Evolutionary conservation across 2,888 invertebrate genomes (phyloP).

Genomic region (Rhimphoctona megacephalus): DNA sequence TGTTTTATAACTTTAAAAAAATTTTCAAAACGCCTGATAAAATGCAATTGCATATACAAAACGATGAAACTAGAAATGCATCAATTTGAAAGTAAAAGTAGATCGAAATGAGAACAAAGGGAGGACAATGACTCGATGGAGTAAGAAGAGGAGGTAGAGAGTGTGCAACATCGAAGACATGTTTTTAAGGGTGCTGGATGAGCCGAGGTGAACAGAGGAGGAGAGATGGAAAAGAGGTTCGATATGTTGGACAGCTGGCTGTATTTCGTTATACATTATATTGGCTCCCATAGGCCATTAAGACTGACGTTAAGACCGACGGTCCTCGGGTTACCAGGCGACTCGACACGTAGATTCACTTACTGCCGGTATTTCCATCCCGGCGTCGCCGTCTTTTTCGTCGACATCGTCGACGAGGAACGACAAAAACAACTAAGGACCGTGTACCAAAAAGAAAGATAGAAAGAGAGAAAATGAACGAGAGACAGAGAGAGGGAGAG

Average conservation of each 20-base stretch:
- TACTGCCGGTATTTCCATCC: slow-evolving; percentile 73
- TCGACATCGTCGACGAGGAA: slow-evolving; percentile 47
- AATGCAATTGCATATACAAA: not conserved
- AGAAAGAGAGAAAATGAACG: not conserved
- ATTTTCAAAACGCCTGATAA: not conserved
- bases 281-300: slow-evolving; percentile 78
- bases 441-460: slow-evolving; percentile 23
- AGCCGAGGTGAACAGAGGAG: slow-evolving; percentile 19
- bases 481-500: not conserved
- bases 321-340: slow-evolving; percentile 72
- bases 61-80: not conserved
- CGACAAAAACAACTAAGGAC: slow-evolving; percentile 52
- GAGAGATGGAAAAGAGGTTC: slow-evolving; percentile 69
- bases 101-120: slow-evolving; percentile 56
- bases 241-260: slow-evolving; percentile 76
- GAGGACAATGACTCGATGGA: slow-evolving; percentile 69
- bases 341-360: slow-evolving; percentile 74
- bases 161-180: slow-evolving; percentile 4
- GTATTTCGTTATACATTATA: slow-evolving; percentile 78
- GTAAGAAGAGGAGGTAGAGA: slow-evolving; percentile 5
- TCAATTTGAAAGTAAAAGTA: not conserved
- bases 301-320: slow-evolving; percentile 75
- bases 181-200: slow-evolving; percentile 36
- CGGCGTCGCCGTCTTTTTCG: slow-evolving; percentile 62
- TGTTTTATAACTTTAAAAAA: not conserved